Base-by-base conservation (phyloP, 2,888 invertebrate genomes). In the Parnassius orleans region DNA sequence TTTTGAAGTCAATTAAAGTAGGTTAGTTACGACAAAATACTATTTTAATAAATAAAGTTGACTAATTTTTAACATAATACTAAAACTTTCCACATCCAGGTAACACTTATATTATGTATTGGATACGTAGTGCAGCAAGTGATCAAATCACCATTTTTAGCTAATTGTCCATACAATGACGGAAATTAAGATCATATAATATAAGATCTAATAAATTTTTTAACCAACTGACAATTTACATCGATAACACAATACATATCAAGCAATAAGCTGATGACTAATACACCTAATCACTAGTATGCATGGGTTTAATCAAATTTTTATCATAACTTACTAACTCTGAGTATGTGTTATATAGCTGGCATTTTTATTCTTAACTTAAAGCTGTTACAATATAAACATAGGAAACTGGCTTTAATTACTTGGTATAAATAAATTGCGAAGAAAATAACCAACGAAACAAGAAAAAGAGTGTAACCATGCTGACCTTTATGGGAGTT, bases 31-130 rank as follows among this genome's bases (percentile, higher is more conserved):
- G 48, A 2, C 14, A 48, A 15, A 48, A 14, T 9, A 48, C 11
- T 43, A 3, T 43, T 48, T n/a, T 15, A 63, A 60, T 63, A 63
- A 63, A 63, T 63, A 63, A 56, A 59, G 55, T 59, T 55, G 48
- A n/a, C 63, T 63, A 63, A 59, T 55, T 52, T 48, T 14, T 59
- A 63, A 57, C 7, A 42, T 53, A 61, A 58, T 56, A 56, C 59
- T 56, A 55, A 14, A 10, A 33, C 7, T 33, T 5, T 24, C 33
- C 5, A 33, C 33, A 33, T 33, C 33, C 33, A 33, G 33, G 33
- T 33, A 33, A 33, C 33, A 33, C 7, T 33, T 33, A 33, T 33
- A 33, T 7, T 33, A 33, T 63, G 41, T 33, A 15, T 33, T 19
- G 9, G 9, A 44, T 46, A 14, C 15, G 11, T 41, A 42, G 15